These are phyloP conservation scores for Marcusenius ussheri DNA, from an alignment of 2,113 vertebrate genomes.

Conservation along the genomic window DNA sequence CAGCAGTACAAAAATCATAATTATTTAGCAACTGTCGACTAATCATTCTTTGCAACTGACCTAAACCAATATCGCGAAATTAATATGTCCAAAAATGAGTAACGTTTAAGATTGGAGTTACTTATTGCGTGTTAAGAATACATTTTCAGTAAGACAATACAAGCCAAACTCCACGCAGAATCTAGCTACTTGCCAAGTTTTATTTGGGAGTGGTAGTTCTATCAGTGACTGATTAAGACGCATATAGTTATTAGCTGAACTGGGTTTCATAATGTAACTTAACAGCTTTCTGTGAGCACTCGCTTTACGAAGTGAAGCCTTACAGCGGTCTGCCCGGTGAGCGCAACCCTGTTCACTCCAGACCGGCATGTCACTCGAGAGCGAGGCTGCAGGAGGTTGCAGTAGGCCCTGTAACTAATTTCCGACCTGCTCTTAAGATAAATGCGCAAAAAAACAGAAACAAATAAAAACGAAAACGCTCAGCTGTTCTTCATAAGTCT, in stretches of 20 bases:
- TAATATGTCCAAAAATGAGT: neutral
- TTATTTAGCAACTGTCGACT: neutral
- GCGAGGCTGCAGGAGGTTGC: slow-evolving; percentile 21
- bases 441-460: neutral
- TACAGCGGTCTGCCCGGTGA: neutral
- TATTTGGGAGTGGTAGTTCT: neutral
- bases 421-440: neutral
- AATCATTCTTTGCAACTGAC: neutral
- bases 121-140: neutral
- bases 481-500: neutral
- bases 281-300: neutral
- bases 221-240: neutral
- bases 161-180: neutral
- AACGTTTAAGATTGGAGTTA: neutral
- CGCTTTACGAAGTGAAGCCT: neutral
- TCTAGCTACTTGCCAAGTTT: slow-evolving; percentile 2
- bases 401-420: slow-evolving; percentile 38
- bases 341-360: neutral
- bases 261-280: neutral
- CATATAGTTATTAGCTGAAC: neutral
- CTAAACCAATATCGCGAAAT: neutral
- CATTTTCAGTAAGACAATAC: neutral
- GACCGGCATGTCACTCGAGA: neutral
- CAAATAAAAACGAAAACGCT: neutral
- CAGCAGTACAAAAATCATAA: neutral